These are phyloP conservation scores for Lagopus muta DNA, from an alignment of 2,113 vertebrate species.

Conservation along the genomic window DNA sequence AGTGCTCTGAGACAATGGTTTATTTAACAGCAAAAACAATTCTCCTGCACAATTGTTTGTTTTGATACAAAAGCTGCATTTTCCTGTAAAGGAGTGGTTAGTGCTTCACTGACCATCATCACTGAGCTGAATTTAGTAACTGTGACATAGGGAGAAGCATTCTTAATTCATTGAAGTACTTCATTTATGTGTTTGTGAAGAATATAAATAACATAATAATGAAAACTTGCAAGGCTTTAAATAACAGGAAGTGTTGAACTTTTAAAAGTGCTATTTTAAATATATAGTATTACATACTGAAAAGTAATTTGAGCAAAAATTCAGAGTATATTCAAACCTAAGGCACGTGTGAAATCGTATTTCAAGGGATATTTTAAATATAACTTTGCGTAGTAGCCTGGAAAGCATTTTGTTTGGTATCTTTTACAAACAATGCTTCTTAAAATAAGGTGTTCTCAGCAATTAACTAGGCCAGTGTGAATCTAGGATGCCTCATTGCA, in stretches of 20 bases:
- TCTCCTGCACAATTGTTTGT: background rate
- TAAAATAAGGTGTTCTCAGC: background rate
- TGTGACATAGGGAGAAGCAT: background rate
- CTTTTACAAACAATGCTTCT: background rate
- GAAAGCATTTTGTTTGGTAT: background rate
- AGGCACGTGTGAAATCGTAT: background rate
- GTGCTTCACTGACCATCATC: background rate
- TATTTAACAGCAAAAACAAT: background rate
- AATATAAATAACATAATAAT: background rate
- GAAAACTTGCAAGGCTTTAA: background rate
- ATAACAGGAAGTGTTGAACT: background rate
- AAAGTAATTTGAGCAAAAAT: background rate
- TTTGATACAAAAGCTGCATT: background rate
- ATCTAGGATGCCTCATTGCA: background rate
- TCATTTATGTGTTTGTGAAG: background rate
- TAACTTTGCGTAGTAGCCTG: background rate
- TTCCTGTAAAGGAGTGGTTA: background rate
- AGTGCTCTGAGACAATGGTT: background rate
- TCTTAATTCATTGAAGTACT: background rate
- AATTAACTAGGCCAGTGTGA: background rate
- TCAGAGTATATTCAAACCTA: background rate
- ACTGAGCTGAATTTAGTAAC: constrained; percentile 8
- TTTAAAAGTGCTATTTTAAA: background rate
- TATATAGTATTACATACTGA: background rate
- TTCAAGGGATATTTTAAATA: background rate